These are phyloP conservation scores for Tachypleus tridentatus DNA, from an alignment of 1,140 invertebrate species.

Conservation along the genomic window DNA sequence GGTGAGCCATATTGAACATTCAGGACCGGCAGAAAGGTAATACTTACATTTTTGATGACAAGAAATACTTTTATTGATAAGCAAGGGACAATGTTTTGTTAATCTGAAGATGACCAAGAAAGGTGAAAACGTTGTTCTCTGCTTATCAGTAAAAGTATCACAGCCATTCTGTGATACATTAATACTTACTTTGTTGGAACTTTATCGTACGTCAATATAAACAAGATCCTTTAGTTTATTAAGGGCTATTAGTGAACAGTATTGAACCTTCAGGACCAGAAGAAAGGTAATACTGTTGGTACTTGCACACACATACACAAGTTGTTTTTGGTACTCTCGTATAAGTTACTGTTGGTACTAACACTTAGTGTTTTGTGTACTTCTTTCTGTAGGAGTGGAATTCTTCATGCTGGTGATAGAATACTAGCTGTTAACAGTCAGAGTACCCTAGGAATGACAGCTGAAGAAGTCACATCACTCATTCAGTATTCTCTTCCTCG, in stretches of 20 bases:
- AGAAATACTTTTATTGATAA: too few relatives aligned
- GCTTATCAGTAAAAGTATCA: too few relatives aligned
- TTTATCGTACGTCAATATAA: background rate
- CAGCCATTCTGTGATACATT: background rate
- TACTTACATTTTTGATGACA: too few relatives aligned
- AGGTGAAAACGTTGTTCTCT: too few relatives aligned
- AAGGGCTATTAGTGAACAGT: too few relatives aligned
- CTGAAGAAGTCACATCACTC: slow-evolving; percentile 40
- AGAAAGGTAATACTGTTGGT: too few relatives aligned
- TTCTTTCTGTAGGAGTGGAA: slow-evolving; percentile 44
- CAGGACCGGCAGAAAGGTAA: slow-evolving; percentile 60
- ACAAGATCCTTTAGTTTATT: too few relatives aligned
- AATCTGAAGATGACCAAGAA: too few relatives aligned
- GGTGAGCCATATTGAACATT: slow-evolving; percentile 49
- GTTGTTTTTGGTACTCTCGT: too few relatives aligned
- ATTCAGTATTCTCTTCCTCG: slow-evolving; percentile 37
- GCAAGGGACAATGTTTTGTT: too few relatives aligned
- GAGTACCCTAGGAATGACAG: slow-evolving; percentile 35
- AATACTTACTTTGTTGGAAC: background rate
- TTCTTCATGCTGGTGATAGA: slow-evolving; percentile 67
- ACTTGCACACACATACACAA: too few relatives aligned
- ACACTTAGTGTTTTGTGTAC: slow-evolving; percentile 3
- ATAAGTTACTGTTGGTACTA: background rate
- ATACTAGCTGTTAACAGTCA: slow-evolving; percentile 65
- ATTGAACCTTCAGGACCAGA: too few relatives aligned